phyloP scores from a whole-genome alignment of 2,797 vertebrate species.

The Myotis vivesi region DNA sequence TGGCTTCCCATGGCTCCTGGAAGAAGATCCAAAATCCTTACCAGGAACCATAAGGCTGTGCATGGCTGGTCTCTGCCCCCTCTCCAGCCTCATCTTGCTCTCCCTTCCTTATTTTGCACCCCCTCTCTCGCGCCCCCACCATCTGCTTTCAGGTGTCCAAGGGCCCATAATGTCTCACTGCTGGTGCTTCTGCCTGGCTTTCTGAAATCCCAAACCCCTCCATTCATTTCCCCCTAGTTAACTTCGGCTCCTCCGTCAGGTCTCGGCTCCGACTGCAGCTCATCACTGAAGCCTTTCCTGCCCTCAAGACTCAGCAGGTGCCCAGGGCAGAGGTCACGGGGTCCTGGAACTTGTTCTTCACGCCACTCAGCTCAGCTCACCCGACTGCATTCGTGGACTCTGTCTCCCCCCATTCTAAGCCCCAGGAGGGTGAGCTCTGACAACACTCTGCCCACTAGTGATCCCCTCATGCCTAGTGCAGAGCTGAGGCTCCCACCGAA shows the following conservation, averaged over 20 bases:
- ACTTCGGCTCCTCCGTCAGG: not conserved
- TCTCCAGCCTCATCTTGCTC: not conserved
- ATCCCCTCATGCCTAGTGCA: fast-evolving
- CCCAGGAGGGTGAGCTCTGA: not conserved
- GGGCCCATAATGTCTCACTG: not conserved
- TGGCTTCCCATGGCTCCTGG: not conserved
- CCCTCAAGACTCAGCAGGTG: not conserved
- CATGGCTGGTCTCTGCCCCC: not conserved
- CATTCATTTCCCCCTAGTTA: too few species aligned
- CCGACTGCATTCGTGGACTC: fast-evolving
- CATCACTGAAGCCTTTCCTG: not conserved
- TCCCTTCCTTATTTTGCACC: not conserved
- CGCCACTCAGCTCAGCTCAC: not conserved
- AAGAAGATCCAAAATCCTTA: not conserved
- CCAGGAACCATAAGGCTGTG: not conserved
- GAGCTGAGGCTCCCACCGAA: not conserved
- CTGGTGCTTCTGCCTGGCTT: not conserved
- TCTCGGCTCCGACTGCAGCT: not conserved
- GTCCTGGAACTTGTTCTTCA: not conserved
- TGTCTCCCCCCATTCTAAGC: not conserved
- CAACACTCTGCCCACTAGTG: not conserved
- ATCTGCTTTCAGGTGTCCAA: not conserved
- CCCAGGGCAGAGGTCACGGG: not conserved
- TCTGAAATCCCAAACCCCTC: not conserved
- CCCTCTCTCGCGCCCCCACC: not conserved